Percentiles rank a stretch among this genome's conserved stretches.
These are phyloP conservation scores for Watsonalla cultraria DNA, from an alignment of 2,888 invertebrate genomes.

Conservation along the genomic window DNA sequence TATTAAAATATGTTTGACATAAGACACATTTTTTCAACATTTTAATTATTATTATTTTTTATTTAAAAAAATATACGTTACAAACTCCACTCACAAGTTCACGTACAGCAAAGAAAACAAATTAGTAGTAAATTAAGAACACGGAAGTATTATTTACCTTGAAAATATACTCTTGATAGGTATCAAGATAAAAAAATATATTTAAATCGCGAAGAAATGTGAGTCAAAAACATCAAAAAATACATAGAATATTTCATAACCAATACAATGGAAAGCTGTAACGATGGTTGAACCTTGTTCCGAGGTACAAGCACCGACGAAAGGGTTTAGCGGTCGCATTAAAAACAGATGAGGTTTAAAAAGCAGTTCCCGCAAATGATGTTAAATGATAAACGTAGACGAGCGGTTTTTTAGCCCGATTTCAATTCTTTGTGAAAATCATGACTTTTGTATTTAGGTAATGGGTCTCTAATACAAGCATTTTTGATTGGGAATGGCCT, in stretches of 20 bases:
- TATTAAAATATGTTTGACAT: constrained; percentile 26
- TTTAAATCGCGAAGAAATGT: too few species aligned
- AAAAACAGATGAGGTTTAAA: constrained; percentile 72
- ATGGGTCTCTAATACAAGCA: too few species aligned
- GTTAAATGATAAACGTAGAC: constrained; percentile 57
- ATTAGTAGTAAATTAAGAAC: too few species aligned
- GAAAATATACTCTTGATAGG: too few species aligned
- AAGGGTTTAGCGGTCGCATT: constrained; percentile 65
- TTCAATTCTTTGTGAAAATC: constrained; percentile 3
- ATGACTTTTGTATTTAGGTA: too few species aligned
- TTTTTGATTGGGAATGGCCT: too few species aligned
- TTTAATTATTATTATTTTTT: too few species aligned
- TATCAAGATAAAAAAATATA: too few species aligned
- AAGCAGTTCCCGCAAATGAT: constrained; percentile 68
- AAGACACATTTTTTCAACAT: constrained; percentile 3
- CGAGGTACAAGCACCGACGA: constrained; percentile 61
- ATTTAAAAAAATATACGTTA: too few species aligned
- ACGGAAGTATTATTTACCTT: too few species aligned
- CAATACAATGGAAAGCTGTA: constrained; percentile 35
- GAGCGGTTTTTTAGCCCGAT: constrained; percentile 30
- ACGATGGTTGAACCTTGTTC: constrained; percentile 46
- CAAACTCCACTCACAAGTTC: too few species aligned
- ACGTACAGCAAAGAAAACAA: too few species aligned
- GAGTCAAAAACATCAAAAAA: constrained; percentile 24
- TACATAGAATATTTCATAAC: constrained; percentile 21